A percentile compares a stretch with the other conserved stretches of the same genome.
These are phyloP conservation scores for Zygaena filipendulae DNA, from an alignment of 2,888 invertebrate species.

Conservation along the genomic window DNA sequence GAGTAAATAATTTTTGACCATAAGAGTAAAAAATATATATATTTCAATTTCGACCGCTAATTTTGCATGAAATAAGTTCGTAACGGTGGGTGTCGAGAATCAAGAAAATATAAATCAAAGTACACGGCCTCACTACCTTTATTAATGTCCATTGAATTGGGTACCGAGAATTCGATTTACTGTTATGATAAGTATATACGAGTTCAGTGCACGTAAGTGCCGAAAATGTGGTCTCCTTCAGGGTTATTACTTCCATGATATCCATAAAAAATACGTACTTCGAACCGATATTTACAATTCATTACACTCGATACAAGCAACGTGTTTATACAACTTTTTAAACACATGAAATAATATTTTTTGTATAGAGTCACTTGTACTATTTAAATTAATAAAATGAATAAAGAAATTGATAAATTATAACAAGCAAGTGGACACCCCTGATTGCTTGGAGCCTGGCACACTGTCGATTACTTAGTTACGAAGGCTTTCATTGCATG, in stretches of 20 bases:
- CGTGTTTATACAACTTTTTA: conserved; percentile 4
- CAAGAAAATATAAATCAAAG: too few relatives aligned
- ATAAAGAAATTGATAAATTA: neutral
- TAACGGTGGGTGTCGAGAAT: too few relatives aligned
- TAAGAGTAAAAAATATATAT: too few relatives aligned
- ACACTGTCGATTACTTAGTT: conserved; percentile 28
- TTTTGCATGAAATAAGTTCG: too few relatives aligned
- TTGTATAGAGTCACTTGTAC: too few relatives aligned
- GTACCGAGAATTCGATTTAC: conserved; percentile 44
- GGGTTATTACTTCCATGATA: conserved; percentile 19
- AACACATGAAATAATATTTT: neutral
- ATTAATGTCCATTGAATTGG: conserved; percentile 35
- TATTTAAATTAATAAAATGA: too few relatives aligned
- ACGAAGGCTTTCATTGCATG: conserved; percentile 41
- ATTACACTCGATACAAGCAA: conserved; percentile 17
- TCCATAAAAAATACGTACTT: conserved; percentile 10
- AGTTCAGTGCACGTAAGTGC: conserved; percentile 37
- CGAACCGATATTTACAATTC: too few relatives aligned
- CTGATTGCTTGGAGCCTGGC: conserved; percentile 22
- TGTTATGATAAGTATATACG: conserved; percentile 38
- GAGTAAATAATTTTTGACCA: too few relatives aligned
- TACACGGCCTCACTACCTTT: too few relatives aligned
- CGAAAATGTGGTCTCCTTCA: conserved; percentile 35
- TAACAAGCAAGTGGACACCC: conserved; percentile 22
- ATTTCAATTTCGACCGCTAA: too few relatives aligned